phyloP scores from a whole-genome alignment of 64 coral and sea anemone genomes.

The Stichodactyla mertensii region DNA sequence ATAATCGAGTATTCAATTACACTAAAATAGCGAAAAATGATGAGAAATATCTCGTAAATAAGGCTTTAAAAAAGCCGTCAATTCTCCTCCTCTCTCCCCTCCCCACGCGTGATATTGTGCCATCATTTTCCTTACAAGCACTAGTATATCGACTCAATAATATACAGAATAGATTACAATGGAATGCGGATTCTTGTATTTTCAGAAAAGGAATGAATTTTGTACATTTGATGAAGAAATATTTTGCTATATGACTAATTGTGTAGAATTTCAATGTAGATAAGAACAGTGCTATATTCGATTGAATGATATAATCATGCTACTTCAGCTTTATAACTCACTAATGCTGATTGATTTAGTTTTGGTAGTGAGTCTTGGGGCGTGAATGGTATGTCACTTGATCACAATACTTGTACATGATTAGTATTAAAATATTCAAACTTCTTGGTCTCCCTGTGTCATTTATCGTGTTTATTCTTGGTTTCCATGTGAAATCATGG shows the following conservation, averaged over 20 bases:
- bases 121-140: not conserved
- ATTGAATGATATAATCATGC: not conserved
- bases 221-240: not conserved
- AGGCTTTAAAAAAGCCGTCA: not conserved
- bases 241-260: not conserved
- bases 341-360: not conserved
- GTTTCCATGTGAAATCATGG: no score
- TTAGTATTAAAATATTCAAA: conserved; percentile 1
- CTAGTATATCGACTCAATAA: not conserved
- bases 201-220: conserved; percentile 20
- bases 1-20: not conserved
- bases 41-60: not conserved
- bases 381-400: not conserved
- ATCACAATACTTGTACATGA: not conserved
- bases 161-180: not conserved
- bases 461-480: not conserved
- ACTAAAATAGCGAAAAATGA: not conserved
- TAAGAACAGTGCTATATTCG: not conserved
- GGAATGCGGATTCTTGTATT: conserved; percentile 1
- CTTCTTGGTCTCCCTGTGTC: not conserved
- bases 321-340: not conserved
- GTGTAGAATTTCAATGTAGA: conserved; percentile 10
- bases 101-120: not conserved
- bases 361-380: not conserved
- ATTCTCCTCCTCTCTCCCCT: not conserved